Conservation (phyloP, 2,113 vertebrate species). For the Chionis minor region DNA sequence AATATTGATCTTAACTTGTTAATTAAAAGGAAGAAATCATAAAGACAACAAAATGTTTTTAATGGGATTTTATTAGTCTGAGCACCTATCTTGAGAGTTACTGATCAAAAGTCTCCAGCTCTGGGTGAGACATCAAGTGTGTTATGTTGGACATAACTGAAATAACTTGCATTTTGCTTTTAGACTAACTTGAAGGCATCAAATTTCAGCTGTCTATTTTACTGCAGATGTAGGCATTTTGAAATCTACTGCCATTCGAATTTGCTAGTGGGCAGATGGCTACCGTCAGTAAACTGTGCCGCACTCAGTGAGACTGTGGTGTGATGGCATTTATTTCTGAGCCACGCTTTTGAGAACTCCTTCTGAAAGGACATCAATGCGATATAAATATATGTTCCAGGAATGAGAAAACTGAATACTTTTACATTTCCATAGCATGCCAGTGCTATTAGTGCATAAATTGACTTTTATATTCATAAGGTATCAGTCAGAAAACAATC, state of each 20-base stretch:
- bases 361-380: not conserved
- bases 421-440: not conserved
- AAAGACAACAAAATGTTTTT: not conserved
- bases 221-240: not conserved
- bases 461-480: not conserved
- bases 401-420: not conserved
- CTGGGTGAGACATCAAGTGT: not conserved
- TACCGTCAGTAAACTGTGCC: not conserved
- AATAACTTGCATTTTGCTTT: not conserved
- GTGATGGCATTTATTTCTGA: not conserved
- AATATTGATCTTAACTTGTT: not conserved
- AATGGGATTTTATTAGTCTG: not conserved
- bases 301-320: not conserved
- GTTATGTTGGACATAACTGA: not conserved
- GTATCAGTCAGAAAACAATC: not conserved
- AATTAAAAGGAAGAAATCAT: not conserved
- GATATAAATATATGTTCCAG: not conserved
- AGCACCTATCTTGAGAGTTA: not conserved
- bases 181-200: not conserved
- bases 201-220: not conserved
- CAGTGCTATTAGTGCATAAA: not conserved
- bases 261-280: not conserved
- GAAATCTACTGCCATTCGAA: not conserved
- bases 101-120: not conserved
- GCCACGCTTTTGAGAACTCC: not conserved